These are phyloP conservation scores for Parauchenoglanis ngamensis DNA, from an alignment of 2,797 vertebrate species.

Conservation along the genomic window DNA sequence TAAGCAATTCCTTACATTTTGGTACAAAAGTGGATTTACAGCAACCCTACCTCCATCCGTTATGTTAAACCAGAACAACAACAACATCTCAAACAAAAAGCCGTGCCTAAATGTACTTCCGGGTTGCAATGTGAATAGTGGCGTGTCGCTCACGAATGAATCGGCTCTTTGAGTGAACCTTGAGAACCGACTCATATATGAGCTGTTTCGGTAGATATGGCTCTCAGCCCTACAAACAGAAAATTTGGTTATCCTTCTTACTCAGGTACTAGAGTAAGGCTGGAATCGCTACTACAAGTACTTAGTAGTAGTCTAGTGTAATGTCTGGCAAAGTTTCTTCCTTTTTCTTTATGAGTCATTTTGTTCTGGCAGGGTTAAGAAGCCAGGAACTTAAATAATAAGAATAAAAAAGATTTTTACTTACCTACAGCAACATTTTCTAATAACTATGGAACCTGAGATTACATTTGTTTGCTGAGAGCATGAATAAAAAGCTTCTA, in stretches of 20 bases:
- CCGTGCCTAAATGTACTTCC: conserved; percentile 22
- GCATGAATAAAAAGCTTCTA: not conserved
- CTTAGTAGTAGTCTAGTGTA: not conserved
- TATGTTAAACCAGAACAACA: conserved; percentile 26
- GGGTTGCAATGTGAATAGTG: conserved; percentile 18
- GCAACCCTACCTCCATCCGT: conserved; percentile 16
- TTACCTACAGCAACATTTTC: not conserved
- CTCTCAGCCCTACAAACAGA: not conserved
- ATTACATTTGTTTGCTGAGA: not conserved
- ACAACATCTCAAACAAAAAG: conserved; percentile 34
- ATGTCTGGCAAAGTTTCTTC: not conserved
- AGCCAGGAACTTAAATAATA: not conserved
- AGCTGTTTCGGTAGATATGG: not conserved
- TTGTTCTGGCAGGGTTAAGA: not conserved
- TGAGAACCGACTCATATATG: not conserved
- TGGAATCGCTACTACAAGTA: not conserved
- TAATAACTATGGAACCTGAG: not conserved
- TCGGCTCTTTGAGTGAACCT: not conserved
- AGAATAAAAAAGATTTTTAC: too few species aligned
- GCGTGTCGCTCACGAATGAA: not conserved
- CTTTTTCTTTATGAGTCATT: not conserved
- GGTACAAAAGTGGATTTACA: not conserved
- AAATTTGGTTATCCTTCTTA: not conserved
- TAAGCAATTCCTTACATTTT: not conserved
- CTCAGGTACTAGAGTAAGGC: too few species aligned